A percentile compares a stretch with the other conserved stretches of the same genome.
These are phyloP conservation scores for Pheosia tremula DNA, from an alignment of 2,888 invertebrate species.

Conservation along the genomic window DNA sequence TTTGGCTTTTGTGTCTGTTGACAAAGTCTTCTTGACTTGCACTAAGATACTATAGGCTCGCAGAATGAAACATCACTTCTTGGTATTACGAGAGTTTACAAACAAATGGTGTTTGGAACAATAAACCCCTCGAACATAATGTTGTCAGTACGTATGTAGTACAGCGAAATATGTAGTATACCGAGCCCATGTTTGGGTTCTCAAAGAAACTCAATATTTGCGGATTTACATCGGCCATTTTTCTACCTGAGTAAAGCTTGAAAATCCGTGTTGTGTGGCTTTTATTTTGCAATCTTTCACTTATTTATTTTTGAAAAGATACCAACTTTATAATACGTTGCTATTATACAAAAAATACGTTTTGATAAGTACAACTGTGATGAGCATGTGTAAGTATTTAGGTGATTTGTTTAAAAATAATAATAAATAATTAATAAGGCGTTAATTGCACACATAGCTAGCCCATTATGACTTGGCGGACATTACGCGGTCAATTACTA, in stretches of 20 bases:
- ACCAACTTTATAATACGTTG: too few species aligned
- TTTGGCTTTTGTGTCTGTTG: too few species aligned
- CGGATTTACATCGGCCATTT: conserved; percentile 53
- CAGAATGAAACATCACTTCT: conserved; percentile 28
- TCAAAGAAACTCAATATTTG: conserved; percentile 69
- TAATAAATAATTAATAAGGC: too few species aligned
- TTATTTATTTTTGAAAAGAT: too few species aligned
- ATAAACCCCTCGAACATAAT: conserved; percentile 13
- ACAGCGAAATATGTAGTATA: conserved; percentile 42
- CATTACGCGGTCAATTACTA: too few species aligned
- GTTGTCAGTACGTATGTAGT: conserved; percentile 19
- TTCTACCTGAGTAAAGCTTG: conserved; percentile 38
- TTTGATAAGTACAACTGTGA: too few species aligned
- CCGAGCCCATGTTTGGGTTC: conserved; percentile 56
- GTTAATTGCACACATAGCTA: too few species aligned
- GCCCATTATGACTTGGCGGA: too few species aligned
- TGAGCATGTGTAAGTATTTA: too few species aligned
- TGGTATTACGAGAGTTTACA: conserved; percentile 24
- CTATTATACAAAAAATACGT: too few species aligned
- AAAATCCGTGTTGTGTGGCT: conserved; percentile 27
- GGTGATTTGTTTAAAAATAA: too few species aligned
- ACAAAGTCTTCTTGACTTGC: too few species aligned
- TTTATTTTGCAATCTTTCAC: conserved; percentile 32
- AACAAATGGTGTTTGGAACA: conserved; percentile 29
- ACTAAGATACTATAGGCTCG: conserved; percentile 8